phyloP scores from a whole-genome alignment of 2,797 vertebrate genomes.

The Numenius phaeopus region DNA sequence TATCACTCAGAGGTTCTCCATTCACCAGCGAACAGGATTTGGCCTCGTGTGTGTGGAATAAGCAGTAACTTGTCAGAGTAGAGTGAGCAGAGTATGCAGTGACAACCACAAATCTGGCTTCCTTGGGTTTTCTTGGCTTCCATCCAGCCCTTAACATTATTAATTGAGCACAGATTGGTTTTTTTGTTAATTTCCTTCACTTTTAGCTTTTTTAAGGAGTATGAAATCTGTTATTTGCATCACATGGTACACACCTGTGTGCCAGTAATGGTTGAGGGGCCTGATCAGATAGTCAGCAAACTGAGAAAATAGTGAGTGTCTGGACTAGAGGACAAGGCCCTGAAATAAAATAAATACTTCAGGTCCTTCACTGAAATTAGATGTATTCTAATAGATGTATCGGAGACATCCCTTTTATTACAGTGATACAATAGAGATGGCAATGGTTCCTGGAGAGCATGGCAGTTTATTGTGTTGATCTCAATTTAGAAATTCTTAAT shows the following conservation, averaged over 20 bases:
- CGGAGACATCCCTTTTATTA: neutral
- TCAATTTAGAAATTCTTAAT: constrained; percentile 21
- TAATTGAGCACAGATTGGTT: constrained; percentile 56
- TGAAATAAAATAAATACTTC: neutral
- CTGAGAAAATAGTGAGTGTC: neutral
- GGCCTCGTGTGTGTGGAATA: neutral
- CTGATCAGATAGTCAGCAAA: neutral
- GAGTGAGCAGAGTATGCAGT: neutral
- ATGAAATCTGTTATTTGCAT: constrained; percentile 50
- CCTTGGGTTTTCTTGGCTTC: constrained; percentile 24
- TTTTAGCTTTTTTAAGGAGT: constrained; percentile 49
- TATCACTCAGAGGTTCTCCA: neutral
- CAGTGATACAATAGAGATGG: neutral
- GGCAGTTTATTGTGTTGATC: neutral
- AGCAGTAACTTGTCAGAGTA: constrained; percentile 27
- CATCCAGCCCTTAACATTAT: constrained; percentile 46
- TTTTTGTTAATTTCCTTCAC: constrained; percentile 50
- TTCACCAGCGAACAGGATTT: constrained; percentile 17
- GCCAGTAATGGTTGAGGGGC: neutral
- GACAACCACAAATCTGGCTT: constrained; percentile 57
- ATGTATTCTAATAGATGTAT: neutral
- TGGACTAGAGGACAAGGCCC: neutral
- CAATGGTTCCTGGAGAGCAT: neutral
- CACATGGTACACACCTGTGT: constrained; percentile 20
- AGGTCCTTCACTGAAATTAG: neutral